phyloP scores from a whole-genome alignment of 2,113 vertebrate species.

The Equus przewalskii region DNA sequence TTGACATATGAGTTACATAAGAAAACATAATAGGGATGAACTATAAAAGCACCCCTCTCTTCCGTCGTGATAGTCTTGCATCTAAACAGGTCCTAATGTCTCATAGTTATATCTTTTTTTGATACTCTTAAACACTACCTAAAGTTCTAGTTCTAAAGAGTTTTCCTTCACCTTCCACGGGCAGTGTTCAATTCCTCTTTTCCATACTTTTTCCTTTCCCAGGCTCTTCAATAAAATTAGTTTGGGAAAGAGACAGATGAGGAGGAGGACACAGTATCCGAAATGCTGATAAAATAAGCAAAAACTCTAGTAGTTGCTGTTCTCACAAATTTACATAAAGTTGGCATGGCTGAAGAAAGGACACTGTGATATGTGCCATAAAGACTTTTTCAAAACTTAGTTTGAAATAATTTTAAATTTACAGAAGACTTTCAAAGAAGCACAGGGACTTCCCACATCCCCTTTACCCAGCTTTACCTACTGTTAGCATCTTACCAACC shows the following conservation, averaged over 20 bases:
- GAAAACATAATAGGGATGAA: not conserved
- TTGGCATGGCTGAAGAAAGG: not conserved
- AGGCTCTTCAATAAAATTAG: not conserved
- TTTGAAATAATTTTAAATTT: slow-evolving; percentile 20
- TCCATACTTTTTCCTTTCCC: not conserved
- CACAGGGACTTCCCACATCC: not conserved
- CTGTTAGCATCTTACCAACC: not conserved
- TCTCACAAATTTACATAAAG: not conserved
- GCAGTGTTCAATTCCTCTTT: not conserved
- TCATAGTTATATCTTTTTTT: not conserved
- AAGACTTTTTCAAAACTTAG: not conserved
- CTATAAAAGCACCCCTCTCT: not conserved
- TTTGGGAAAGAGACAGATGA: not conserved
- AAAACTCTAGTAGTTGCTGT: not conserved
- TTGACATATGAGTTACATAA: not conserved
- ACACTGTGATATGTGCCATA: not conserved
- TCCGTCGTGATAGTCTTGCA: not conserved
- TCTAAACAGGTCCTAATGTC: not conserved
- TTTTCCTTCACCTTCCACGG: not conserved
- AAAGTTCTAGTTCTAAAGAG: not conserved
- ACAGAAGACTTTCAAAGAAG: not conserved
- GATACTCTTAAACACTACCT: not conserved
- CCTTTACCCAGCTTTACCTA: not conserved
- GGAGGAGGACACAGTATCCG: too few species aligned
- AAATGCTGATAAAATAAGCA: not conserved